Evolutionary conservation across 2,888 invertebrate species (phyloP).

Genomic region (Apamea sordens): DNA sequence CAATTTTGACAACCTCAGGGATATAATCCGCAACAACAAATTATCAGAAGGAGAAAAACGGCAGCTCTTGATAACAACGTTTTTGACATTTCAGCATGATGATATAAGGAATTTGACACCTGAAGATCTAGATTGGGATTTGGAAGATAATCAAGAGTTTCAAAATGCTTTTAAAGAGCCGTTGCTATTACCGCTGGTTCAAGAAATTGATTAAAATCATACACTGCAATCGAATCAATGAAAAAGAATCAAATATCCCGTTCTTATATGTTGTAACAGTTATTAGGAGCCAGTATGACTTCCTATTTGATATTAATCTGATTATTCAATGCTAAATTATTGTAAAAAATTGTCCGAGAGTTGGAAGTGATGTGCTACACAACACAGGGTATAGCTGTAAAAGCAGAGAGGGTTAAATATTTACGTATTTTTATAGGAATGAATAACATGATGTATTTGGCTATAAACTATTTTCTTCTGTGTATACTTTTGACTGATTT

Average conservation of each 20-base stretch:
- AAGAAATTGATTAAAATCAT: constrained; percentile 23
- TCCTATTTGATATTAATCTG: neutral
- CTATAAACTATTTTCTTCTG: neutral
- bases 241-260: neutral
- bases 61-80: constrained; percentile 28
- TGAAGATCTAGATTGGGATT: neutral
- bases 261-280: neutral
- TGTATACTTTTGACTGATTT: constrained; percentile 26
- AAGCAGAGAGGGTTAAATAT: constrained; percentile 37
- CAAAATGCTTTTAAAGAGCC: neutral
- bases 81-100: constrained; percentile 35
- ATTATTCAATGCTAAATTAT: neutral
- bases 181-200: neutral
- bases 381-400: constrained; percentile 44
- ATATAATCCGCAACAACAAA: constrained; percentile 16
- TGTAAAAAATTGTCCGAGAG: neutral
- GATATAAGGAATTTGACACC: neutral
- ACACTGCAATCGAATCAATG: neutral
- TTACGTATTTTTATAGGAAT: constrained; percentile 29
- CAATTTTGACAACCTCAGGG: neutral
- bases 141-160: neutral
- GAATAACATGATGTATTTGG: constrained; percentile 15
- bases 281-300: too few relatives aligned
- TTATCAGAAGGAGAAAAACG: constrained; percentile 42
- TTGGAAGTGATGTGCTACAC: constrained; percentile 25